Evolutionary conservation across 1,140 invertebrate species (phyloP), one percentile per base, ranked within the genome.

Genomic region (Eriocheir sinensis): DNA sequence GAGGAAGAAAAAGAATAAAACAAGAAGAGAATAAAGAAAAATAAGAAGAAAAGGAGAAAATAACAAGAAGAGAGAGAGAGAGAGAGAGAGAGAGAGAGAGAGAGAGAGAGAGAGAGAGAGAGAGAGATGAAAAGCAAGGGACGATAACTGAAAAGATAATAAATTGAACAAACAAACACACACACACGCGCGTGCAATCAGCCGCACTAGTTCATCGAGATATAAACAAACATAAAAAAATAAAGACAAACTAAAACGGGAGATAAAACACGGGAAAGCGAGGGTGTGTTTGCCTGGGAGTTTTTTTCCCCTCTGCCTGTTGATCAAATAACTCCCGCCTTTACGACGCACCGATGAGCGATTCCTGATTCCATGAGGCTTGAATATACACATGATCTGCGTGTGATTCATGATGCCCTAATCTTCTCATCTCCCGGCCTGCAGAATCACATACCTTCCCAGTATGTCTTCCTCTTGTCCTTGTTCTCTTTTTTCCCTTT

Each of bases 71-170:
- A 86, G 83, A 86, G 83, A 86, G 83, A 86, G 83, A 86, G 83
- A 86, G 83, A 86, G 83, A 86, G 83, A 86, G 83, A 86, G 83
- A 86, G 83, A 86, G 83, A 86, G 83, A 86, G 83, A 86, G 83
- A 86, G 83, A 86, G 83, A 32, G 30, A 86, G 15, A 36, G 32
- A 32, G 21, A 17, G 83, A 86, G 34, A 36, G 2, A 86, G 44
- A 48, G 44, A 48, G 44, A 48, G 44, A 48, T 4, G 15, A 4
- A 48, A 15, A 48, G 4, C 4, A 48, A 15, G 44, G 44, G 44
- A 48, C 44, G 4, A 48, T 48, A 15, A 48, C 44, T 8, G n/a
- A n/a, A n/a, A n/a, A n/a, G n/a, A 53, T 53, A 12, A 53, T 53
- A 9, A 21, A 53, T 53, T 53, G 48, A 53, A 53, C 48, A 53